A percentile compares a stretch with the other conserved stretches of the same genome.
Conservation (phyloP, 92 coral and sea anemone species). For the Metridium senile region DNA sequence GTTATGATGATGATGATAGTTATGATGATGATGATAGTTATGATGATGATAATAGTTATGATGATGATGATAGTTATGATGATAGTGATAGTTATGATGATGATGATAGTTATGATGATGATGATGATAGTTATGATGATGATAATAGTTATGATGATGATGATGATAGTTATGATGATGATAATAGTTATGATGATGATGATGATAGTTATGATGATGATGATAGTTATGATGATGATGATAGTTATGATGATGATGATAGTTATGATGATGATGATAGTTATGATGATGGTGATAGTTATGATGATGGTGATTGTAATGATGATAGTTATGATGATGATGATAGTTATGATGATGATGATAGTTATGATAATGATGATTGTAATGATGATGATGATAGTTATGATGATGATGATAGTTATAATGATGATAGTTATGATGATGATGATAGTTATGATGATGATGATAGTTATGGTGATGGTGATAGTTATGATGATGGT, state of each 20-base stretch:
- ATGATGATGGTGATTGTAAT: not conserved
- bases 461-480: too few relatives aligned
- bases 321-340: not conserved
- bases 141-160: not conserved
- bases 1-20: not conserved
- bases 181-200: not conserved
- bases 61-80: not conserved
- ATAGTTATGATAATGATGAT: not conserved
- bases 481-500: not conserved
- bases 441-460: not conserved
- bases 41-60: not conserved
- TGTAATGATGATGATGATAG: not conserved
- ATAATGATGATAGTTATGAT: not conserved
- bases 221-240: not conserved
- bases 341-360: not conserved
- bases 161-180: not conserved
- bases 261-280: not conserved
- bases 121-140: not conserved
- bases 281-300: not conserved
- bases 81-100: not conserved
- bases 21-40: not conserved
- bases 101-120: not conserved
- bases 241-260: not conserved
- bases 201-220: not conserved
- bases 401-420: not conserved